phyloP scores from a whole-genome alignment of 2,113 vertebrate species.

The Amia ocellicauda region DNA sequence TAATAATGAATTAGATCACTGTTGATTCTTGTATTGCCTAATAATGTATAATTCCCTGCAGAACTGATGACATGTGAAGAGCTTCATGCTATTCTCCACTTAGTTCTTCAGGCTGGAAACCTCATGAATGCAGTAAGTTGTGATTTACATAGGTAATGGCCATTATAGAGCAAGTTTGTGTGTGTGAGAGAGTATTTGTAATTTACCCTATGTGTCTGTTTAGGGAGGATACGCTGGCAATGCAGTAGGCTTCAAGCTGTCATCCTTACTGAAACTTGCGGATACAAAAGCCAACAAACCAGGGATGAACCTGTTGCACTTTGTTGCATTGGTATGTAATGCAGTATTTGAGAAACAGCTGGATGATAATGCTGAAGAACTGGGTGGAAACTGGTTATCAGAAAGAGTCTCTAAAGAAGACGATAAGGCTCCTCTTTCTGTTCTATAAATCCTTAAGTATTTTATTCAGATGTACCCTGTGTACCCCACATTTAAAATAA shows the following conservation, averaged over 20 bases:
- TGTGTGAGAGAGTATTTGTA: too few species aligned
- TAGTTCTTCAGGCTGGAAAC: conserved; percentile 96
- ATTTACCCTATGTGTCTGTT: conserved; percentile 22
- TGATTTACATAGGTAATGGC: neutral
- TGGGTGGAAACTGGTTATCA: too few species aligned
- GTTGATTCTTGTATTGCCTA: too few species aligned
- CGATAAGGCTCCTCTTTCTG: too few species aligned
- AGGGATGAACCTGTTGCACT: conserved; percentile 95
- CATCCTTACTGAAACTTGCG: conserved; percentile 89
- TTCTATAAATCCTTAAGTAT: too few species aligned
- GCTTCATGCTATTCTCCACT: conserved; percentile 89
- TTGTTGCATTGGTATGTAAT: conserved; percentile 86
- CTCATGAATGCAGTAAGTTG: conserved; percentile 95
- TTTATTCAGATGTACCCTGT: too few species aligned
- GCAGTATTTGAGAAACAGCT: too few species aligned
- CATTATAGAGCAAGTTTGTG: neutral
- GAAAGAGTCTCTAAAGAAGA: too few species aligned
- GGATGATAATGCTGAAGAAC: too few species aligned
- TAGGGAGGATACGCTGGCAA: conserved; percentile 97
- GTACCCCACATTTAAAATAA: too few species aligned
- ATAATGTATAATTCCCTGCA: conserved; percentile 57
- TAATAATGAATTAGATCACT: too few species aligned
- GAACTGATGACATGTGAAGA: conserved; percentile 91
- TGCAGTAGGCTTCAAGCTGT: conserved; percentile 94
- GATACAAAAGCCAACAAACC: conserved; percentile 98